phyloP scores from a whole-genome alignment of 2,888 invertebrate genomes.

The Synergus umbraculus region DNA sequence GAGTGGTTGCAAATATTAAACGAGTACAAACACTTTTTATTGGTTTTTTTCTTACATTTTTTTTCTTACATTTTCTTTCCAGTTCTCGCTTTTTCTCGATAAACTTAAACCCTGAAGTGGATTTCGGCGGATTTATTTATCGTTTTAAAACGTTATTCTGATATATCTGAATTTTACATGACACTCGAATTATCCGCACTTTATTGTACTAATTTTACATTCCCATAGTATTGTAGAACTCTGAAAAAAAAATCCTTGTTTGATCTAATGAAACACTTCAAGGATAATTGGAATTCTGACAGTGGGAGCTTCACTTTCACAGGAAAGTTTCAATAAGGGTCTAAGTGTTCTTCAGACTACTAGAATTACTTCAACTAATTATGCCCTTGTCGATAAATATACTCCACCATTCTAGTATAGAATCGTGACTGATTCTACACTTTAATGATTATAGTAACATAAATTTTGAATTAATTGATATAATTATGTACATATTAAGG shows the following conservation, averaged over 20 bases:
- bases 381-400: neutral
- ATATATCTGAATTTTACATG: neutral
- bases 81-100: neutral
- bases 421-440: neutral
- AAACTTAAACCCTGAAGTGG: neutral
- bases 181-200: neutral
- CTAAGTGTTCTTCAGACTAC: neutral
- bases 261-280: neutral
- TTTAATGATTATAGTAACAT: neutral
- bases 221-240: neutral
- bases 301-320: neutral
- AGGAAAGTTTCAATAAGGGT: constrained; percentile 3
- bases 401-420: neutral
- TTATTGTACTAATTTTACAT: neutral
- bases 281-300: constrained; percentile 3
- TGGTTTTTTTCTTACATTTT: too few species aligned
- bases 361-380: neutral
- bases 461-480: neutral
- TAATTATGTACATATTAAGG: too few species aligned
- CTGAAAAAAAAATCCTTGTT: neutral
- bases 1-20: neutral
- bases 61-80: too few species aligned
- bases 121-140: neutral
- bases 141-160: neutral
- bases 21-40: neutral